Base-by-base conservation (phyloP, 2,797 vertebrate genomes). In the Sebastes reedi region DNA sequence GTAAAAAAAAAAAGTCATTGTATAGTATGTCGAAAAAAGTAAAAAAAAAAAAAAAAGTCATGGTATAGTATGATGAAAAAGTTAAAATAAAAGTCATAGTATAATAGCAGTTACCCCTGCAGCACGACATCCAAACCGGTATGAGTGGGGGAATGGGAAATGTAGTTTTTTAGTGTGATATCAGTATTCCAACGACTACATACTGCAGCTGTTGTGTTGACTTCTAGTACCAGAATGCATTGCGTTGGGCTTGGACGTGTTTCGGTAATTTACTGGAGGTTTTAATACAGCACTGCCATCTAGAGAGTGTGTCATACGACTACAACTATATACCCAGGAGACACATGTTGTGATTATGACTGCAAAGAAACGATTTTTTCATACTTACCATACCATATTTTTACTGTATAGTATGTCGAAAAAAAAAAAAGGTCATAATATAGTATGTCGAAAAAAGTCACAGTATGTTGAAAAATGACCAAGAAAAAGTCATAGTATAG, bases 151-250 rank as follows among this genome's bases (percentile, higher is more conserved):
- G 32, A 32, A n/a, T 71, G 94, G 95, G 95, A 95, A 93, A 88
- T 95, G 95, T 91, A 96, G 96, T 96, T 93, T 82, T 36, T n/a
- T 0, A 27, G 1, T 3, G 2, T 3, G 2, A 29, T 0, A 18
- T 24, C 22, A 3, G 3, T 3, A 1, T 5, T 2, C 6, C 0
- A 6, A 24, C 11, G 10, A 27, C 12, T 0, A 46, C 7, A n/a
- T 6, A 6, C 14, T 8, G 16, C 7, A n/a, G 12, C 32, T 3
- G 7, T 2, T 2, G 3, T 2, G 0, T 71, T 29, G 18, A 95
- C 92, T 69, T 77, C 91, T 92, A 82, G 16, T 89, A 87, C 94
- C 95, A 92, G 24, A 68, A 86, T 91, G 89, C 95, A 82, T 72
- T 87, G 87, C 83, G 82, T 2, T 0, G 36, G 6, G 2, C 3